A percentile compares a stretch with the other conserved stretches of the same genome.
Evolutionary conservation across 2,113 vertebrate species (phyloP).

Genomic region (Triplophysa tibetana): DNA sequence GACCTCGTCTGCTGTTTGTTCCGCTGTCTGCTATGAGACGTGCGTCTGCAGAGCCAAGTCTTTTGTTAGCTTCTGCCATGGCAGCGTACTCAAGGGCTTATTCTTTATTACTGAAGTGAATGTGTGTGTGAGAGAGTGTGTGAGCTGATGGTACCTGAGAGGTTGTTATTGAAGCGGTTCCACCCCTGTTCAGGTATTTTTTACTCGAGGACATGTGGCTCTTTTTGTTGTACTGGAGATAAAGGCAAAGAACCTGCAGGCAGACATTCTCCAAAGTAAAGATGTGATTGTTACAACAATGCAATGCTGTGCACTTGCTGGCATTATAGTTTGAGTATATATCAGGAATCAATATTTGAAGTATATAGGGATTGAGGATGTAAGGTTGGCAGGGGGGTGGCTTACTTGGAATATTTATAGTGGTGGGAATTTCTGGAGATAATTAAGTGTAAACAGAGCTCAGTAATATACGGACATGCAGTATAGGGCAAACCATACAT

Average conservation of each 20-base stretch:
- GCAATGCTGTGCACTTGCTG: background rate
- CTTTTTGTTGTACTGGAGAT: background rate
- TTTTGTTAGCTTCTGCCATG: conserved; percentile 11
- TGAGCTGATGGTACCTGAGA: conserved; percentile 23
- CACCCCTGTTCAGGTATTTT: conserved; percentile 6
- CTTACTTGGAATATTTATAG: no score
- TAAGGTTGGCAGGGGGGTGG: background rate
- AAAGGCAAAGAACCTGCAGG: background rate
- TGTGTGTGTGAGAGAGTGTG: background rate
- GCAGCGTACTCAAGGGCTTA: background rate
- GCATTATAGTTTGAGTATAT: background rate
- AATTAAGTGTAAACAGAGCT: no score
- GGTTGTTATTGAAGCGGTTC: conserved; percentile 21
- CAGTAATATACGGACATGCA: no score
- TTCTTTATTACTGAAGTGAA: conserved; percentile 15
- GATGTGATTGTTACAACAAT: background rate
- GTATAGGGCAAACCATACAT: no score
- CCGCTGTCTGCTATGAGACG: background rate
- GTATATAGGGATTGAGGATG: background rate
- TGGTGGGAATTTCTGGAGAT: no score
- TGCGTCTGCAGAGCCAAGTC: background rate
- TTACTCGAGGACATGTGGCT: conserved; percentile 28
- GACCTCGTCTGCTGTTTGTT: conserved; percentile 3
- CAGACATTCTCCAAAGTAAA: background rate
- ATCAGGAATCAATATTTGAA: no score